Evolutionary conservation across 2,888 invertebrate genomes (phyloP), one percentile per base, ranked within the genome.

Genomic region (Pyralis farinalis): DNA sequence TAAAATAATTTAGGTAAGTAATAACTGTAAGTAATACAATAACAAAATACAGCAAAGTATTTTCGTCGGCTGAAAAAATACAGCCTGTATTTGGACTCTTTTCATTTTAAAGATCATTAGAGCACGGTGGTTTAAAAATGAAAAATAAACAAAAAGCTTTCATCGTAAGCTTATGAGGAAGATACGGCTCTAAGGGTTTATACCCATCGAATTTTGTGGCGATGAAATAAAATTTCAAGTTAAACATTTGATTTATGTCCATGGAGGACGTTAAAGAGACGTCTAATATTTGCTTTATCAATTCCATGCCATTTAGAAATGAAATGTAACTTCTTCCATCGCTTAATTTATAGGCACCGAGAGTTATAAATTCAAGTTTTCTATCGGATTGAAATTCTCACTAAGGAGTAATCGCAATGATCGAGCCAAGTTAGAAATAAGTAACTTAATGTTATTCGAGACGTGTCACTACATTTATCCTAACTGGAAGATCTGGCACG

Each of bases 91-190:
- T n/a, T 78, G 77, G 67, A 71, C 70, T 71, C 78, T 73, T 79
- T 84, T 84, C 78, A 81, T 84, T n/a, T n/a, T 77, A 77, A 73
- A 75, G 73, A 78, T 82, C 86, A 84, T 85, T 83, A 83, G 80
- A 82, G 74, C 73, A 77, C 68, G 49, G 58, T 62, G 63, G 71
- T 76, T 72, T 73, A 80, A 78, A 78, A 71, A 79, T 72, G 73
- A 80, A 78, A 78, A 71, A 79, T 71, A 77, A 77, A 78, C 72
- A 80, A 67, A 63, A 54, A 42, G 50, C 61, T 55, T 52, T 65
- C 63, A 59, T 11, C 72, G 68, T 70, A 59, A 53, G 65, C 61
- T 65, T 64, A 62, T 59, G 58, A 53, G 49, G 51, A 47, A 58
- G 55, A 51, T 60, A 46, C 35, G 44, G 47, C 44, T 44, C 49